A percentile compares a stretch with the other conserved stretches of the same genome.
These are phyloP conservation scores for Notoglanidium macrostoma DNA, from an alignment of 2,797 vertebrate genomes.

Conservation along the genomic window DNA sequence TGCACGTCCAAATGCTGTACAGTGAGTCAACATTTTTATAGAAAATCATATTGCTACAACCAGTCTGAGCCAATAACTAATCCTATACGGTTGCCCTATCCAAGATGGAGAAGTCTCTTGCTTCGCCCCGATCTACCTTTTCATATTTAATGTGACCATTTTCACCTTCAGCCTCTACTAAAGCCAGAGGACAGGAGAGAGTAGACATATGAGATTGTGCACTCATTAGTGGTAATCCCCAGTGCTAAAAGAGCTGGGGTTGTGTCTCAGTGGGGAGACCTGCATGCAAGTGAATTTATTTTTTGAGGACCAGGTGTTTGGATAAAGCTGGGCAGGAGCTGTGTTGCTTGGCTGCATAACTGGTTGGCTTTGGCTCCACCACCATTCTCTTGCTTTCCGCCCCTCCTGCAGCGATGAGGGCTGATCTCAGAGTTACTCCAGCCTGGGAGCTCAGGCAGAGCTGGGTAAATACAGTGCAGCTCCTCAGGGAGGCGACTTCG, in stretches of 20 bases:
- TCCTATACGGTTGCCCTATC: not conserved
- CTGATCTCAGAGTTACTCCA: conserved; percentile 58
- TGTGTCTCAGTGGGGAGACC: conserved; percentile 53
- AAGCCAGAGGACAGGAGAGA: conserved; percentile 33
- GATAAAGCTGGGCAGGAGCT: conserved; percentile 58
- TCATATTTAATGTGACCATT: conserved; percentile 25
- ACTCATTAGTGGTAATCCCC: conserved; percentile 56
- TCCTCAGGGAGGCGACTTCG: conserved; percentile 42
- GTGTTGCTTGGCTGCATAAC: conserved; percentile 62
- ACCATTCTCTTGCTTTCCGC: conserved; percentile 53
- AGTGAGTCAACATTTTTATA: not conserved
- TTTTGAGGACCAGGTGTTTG: conserved; percentile 60
- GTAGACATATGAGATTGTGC: conserved; percentile 48
- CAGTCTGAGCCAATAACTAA: not conserved
- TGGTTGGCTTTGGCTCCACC: conserved; percentile 70
- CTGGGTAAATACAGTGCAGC: conserved; percentile 51
- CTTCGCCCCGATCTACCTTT: not conserved
- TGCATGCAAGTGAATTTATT: conserved; percentile 59
- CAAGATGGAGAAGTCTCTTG: not conserved
- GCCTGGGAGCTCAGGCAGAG: conserved; percentile 49
- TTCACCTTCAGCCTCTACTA: conserved; percentile 35
- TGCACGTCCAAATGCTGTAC: not conserved
- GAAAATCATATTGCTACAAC: not conserved
- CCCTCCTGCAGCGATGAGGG: conserved; percentile 59
- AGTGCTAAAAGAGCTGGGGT: conserved; percentile 29